phyloP scores from a whole-genome alignment of 2,113 vertebrate genomes.

The Lophura nycthemera region DNA sequence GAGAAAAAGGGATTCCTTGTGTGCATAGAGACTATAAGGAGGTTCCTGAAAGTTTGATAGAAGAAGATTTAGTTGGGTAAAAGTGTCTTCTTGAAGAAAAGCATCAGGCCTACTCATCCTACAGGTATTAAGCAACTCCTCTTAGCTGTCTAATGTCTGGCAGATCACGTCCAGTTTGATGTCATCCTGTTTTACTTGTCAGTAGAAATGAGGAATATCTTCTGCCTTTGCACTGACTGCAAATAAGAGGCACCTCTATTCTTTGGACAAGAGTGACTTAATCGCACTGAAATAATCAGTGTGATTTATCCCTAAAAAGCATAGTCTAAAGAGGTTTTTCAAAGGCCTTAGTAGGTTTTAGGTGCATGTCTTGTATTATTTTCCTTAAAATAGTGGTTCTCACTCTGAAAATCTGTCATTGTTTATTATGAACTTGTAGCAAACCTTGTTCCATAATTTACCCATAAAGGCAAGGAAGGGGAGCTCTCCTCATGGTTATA shows the following conservation, averaged over 20 bases:
- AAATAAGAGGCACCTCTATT: background rate
- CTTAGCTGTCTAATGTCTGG: background rate
- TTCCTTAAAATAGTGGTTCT: background rate
- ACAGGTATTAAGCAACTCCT: background rate
- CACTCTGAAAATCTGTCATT: background rate
- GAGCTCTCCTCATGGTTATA: background rate
- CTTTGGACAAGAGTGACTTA: background rate
- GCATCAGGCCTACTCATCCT: background rate
- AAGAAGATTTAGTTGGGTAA: background rate
- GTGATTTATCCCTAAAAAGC: background rate
- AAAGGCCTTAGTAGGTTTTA: background rate
- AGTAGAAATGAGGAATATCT: background rate
- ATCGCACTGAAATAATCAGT: rapidly evolving
- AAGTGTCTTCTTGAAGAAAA: background rate
- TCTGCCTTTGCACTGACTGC: background rate
- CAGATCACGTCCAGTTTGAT: background rate
- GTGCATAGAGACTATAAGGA: background rate
- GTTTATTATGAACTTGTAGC: background rate
- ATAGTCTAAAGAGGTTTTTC: background rate
- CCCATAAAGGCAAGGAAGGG: background rate
- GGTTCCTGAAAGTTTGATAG: background rate
- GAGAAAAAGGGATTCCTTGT: background rate
- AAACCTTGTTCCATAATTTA: background rate
- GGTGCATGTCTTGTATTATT: background rate
- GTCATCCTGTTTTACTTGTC: background rate